phyloP scores from a whole-genome alignment of 2,888 invertebrate genomes.

The Dione vanillae region DNA sequence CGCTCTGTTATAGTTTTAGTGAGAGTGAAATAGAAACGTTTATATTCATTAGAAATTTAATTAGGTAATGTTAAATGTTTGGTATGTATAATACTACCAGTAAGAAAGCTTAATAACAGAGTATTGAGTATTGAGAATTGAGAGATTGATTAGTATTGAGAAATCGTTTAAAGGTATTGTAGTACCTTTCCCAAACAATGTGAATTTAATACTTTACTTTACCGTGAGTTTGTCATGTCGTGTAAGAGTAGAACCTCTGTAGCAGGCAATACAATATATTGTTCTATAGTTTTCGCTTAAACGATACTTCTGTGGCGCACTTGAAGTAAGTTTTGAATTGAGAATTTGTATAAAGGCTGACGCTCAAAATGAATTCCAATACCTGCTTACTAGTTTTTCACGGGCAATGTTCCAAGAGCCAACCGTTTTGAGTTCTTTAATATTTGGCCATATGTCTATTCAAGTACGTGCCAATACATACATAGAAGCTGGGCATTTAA shows the following conservation, averaged over 20 bases:
- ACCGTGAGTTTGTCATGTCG: conserved; percentile 5
- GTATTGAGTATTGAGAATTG: background rate
- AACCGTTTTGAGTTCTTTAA: conserved; percentile 5
- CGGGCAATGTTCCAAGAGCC: conserved; percentile 20
- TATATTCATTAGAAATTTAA: conserved; percentile 1
- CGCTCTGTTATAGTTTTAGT: background rate
- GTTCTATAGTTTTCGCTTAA: conserved; percentile 28
- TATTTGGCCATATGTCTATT: conserved; percentile 14
- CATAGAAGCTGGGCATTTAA: background rate
- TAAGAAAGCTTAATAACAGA: background rate
- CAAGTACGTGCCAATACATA: conserved; percentile 20
- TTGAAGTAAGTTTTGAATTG: conserved; percentile 19
- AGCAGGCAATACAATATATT: conserved; percentile 14
- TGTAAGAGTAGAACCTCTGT: conserved; percentile 16
- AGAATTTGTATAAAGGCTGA: conserved; percentile 16
- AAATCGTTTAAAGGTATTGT: conserved; percentile 6
- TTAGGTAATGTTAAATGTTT: background rate
- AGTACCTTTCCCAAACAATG: conserved; percentile 1
- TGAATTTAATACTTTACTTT: conserved; percentile 13
- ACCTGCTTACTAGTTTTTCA: conserved; percentile 11
- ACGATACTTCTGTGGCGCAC: conserved; percentile 11
- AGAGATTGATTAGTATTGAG: too few species aligned
- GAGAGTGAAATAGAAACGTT: background rate
- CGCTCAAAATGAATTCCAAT: conserved; percentile 15
- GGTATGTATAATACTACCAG: background rate